Conservation (phyloP, 37 sponge, comb jelly and placozoan genomes). For the Agelas oroides region DNA sequence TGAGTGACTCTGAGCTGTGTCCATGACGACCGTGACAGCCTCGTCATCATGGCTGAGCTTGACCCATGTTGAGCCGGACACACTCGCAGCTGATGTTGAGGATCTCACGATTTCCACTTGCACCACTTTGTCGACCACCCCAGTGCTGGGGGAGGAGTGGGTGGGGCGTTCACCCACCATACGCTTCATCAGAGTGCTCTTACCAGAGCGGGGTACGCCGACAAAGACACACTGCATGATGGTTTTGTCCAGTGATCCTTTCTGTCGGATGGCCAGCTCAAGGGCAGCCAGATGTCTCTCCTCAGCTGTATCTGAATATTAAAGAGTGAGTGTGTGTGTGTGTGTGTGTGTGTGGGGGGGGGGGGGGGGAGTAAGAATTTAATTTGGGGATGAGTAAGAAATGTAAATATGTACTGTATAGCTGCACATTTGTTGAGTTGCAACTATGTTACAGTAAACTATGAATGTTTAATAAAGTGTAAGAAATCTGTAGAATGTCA, state of each 20-base stretch:
- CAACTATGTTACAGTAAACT: no score
- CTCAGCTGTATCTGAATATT: no score
- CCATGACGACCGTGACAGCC: background rate
- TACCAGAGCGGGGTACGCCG: background rate
- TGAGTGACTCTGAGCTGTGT: background rate
- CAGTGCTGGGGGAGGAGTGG: background rate
- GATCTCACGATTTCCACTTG: background rate
- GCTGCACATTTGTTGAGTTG: no score
- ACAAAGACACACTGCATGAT: background rate
- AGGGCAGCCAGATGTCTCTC: background rate
- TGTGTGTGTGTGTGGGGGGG: no score
- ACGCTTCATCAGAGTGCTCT: conserved; percentile 3
- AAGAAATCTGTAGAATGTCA: no score
- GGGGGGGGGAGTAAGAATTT: no score
- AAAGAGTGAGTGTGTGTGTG: no score
- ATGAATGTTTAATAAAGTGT: no score
- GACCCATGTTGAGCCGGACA: background rate
- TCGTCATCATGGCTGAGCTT: background rate
- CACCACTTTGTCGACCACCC: conserved; percentile 1
- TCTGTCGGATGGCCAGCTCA: background rate
- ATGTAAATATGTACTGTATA: no score
- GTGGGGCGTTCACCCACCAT: background rate
- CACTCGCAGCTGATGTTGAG: background rate
- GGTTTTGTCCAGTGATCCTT: background rate
- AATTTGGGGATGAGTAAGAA: no score